Conservation (phyloP, 1,140 invertebrate species). For the Bombus turneri region DNA sequence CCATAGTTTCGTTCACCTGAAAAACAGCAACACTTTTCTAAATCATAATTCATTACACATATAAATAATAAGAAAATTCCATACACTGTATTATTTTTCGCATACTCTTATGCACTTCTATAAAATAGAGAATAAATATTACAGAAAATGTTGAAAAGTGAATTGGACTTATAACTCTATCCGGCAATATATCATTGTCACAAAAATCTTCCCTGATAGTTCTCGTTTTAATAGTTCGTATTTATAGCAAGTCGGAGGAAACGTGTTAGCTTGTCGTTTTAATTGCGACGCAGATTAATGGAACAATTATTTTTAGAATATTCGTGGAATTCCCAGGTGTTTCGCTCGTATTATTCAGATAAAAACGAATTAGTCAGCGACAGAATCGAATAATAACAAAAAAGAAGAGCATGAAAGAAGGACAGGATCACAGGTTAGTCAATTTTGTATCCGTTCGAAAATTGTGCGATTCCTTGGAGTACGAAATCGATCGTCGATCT, state of each 20-base stretch:
- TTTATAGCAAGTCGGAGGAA: not conserved
- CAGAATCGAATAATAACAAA: no score
- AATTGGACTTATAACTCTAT: not conserved
- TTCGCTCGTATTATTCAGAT: not conserved
- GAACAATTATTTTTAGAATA: no score
- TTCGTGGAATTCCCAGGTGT: slow-evolving; percentile 6
- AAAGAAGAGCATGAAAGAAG: not conserved
- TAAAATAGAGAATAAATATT: no score
- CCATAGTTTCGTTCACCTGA: no score
- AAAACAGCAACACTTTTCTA: no score
- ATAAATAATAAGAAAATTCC: no score
- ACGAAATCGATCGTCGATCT: not conserved
- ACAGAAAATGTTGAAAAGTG: not conserved
- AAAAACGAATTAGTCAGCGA: not conserved
- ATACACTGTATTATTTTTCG: no score
- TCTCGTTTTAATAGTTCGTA: not conserved
- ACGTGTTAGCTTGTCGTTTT: not conserved
- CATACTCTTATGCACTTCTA: no score
- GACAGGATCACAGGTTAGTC: not conserved
- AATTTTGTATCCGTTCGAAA: slow-evolving; percentile 11
- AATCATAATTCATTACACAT: no score
- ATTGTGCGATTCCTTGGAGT: not conserved
- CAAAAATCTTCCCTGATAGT: not conserved
- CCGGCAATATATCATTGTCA: not conserved
- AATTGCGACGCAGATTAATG: not conserved